Conservation (phyloP, 2,113 vertebrate genomes). For the Peucedramus taeniatus region DNA sequence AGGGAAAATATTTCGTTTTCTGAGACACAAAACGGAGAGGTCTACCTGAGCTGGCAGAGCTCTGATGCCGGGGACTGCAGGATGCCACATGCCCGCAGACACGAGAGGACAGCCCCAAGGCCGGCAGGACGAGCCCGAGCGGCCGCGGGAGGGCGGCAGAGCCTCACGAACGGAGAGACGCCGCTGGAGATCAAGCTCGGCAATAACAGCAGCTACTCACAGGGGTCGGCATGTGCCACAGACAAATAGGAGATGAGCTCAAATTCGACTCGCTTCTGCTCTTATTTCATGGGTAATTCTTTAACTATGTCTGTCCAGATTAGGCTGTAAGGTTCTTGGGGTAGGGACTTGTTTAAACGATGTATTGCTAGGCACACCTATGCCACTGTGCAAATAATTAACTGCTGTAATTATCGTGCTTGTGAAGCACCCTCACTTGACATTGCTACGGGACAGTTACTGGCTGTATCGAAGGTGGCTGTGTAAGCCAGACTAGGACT, state of each 20-base stretch:
- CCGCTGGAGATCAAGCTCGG: background rate
- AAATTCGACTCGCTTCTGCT: background rate
- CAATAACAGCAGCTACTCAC: background rate
- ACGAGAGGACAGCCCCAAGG: accelerated
- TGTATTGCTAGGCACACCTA: conserved; percentile 12
- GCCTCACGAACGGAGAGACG: background rate
- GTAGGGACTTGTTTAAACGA: conserved; percentile 28
- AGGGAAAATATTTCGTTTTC: background rate
- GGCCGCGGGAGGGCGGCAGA: conserved; percentile 57
- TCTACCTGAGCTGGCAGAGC: background rate
- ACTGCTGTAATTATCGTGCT: background rate
- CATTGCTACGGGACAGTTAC: conserved; percentile 5
- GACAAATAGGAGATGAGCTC: background rate
- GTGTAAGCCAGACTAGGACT: background rate
- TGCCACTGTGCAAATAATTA: conserved; percentile 36
- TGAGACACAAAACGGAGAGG: too few relatives aligned
- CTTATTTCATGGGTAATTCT: background rate
- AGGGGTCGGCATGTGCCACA: background rate
- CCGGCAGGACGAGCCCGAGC: accelerated
- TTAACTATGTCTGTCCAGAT: conserved; percentile 25
- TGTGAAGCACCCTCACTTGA: background rate
- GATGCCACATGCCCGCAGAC: background rate
- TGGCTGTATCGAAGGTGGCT: background rate
- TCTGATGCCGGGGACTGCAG: background rate
- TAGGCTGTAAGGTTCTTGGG: conserved; percentile 1